phyloP scores from a whole-genome alignment of 1,140 invertebrate genomes.

The Cepaea nemoralis region DNA sequence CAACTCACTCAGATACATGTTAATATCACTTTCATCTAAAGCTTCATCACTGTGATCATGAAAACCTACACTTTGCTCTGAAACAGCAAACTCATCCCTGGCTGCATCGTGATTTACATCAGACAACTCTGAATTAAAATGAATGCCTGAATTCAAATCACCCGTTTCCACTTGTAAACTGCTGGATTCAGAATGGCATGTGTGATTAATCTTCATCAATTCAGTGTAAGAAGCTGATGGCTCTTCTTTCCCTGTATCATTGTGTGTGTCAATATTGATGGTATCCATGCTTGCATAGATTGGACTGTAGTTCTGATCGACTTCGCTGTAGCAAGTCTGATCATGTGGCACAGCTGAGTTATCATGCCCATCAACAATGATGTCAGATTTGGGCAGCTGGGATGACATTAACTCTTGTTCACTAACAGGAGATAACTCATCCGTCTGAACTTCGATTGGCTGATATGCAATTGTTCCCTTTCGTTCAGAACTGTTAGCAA shows the following conservation, averaged over 20 bases:
- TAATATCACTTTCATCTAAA: constrained; percentile 18
- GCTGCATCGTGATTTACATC: neutral
- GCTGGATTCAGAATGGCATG: neutral
- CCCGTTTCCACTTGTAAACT: neutral
- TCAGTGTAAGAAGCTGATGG: neutral
- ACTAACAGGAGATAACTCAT: constrained; percentile 45
- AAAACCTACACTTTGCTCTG: constrained; percentile 26
- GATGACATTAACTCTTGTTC: constrained; percentile 46
- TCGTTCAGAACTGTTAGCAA: constrained; percentile 33
- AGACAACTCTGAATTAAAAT: neutral
- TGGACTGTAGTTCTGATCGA: constrained; percentile 32
- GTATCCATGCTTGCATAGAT: constrained; percentile 39
- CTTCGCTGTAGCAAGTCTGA: neutral
- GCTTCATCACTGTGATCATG: constrained; percentile 26
- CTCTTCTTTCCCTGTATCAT: neutral
- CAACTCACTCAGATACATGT: constrained; percentile 27
- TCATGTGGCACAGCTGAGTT: constrained; percentile 7
- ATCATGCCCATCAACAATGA: constrained; percentile 49
- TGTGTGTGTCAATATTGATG: neutral
- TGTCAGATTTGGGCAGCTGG: constrained; percentile 45
- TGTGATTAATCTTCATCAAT: neutral
- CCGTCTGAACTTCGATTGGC: constrained; percentile 49
- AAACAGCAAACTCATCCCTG: neutral
- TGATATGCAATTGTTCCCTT: constrained; percentile 47
- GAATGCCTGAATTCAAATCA: neutral